phyloP scores from a whole-genome alignment of 2,888 invertebrate genomes.

The Drosophila histrio region DNA sequence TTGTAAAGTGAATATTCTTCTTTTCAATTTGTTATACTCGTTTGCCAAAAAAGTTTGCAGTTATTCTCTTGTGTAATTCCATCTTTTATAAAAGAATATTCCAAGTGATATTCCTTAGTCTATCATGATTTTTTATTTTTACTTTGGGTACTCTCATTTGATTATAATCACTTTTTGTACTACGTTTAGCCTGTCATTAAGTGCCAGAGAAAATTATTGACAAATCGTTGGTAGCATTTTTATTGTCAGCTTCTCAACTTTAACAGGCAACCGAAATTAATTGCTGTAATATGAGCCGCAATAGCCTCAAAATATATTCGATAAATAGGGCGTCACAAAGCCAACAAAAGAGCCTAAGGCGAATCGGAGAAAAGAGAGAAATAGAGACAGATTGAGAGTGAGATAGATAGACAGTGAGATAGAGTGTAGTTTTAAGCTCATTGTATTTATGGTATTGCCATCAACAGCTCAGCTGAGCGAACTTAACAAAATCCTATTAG shows the following conservation, averaged over 20 bases:
- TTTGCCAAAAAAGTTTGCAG: background rate
- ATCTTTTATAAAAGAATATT: too few relatives aligned
- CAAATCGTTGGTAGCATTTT: conserved; percentile 55
- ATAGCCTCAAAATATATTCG: conserved; percentile 9
- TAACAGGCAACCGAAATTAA: conserved; percentile 19
- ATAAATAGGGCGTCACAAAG: conserved; percentile 48
- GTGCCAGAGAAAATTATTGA: conserved; percentile 41
- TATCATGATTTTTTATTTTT: background rate
- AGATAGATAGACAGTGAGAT: conserved; percentile 2
- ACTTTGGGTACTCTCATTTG: conserved; percentile 15
- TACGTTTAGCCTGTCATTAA: conserved; percentile 19
- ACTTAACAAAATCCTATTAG: conserved; percentile 71
- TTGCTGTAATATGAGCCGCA: conserved; percentile 51
- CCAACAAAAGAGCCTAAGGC: conserved; percentile 12
- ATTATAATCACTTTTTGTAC: conserved; percentile 22
- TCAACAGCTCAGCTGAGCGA: conserved; percentile 48
- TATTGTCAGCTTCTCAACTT: conserved; percentile 52
- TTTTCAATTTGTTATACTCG: too few relatives aligned
- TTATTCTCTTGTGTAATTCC: too few relatives aligned
- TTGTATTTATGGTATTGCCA: conserved; percentile 40
- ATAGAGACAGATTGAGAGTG: background rate
- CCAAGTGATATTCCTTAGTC: background rate
- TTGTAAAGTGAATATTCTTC: too few relatives aligned
- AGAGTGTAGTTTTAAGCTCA: conserved; percentile 34
- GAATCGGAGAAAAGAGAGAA: background rate